Conservation (phyloP, 2,888 invertebrate species). For the Dexiosoma caninum region DNA sequence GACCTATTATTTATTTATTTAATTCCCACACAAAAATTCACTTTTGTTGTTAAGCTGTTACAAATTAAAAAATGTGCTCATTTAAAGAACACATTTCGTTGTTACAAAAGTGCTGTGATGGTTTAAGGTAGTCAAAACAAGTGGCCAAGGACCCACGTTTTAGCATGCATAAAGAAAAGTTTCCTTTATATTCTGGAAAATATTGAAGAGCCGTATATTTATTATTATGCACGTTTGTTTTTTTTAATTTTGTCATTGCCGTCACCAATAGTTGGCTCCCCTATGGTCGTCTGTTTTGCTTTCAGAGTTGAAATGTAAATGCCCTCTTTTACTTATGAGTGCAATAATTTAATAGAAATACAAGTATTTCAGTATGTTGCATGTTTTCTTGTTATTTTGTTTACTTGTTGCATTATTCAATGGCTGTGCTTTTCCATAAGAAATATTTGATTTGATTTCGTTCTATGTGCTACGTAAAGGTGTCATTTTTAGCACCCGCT, state of each 20-base stretch:
- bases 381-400: slow-evolving; percentile 18
- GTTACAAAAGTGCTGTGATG: too few relatives aligned
- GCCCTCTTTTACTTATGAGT: slow-evolving; percentile 1
- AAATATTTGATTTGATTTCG: slow-evolving; percentile 43
- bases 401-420: slow-evolving; percentile 44
- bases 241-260: slow-evolving; percentile 12
- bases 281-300: slow-evolving; percentile 11
- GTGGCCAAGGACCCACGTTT: too few relatives aligned
- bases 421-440: not conserved
- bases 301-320: slow-evolving; percentile 38
- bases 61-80: too few relatives aligned
- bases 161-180: not conserved
- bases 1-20: too few relatives aligned
- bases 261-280: slow-evolving; percentile 9
- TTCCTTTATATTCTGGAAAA: not conserved
- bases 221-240: not conserved
- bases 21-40: too few relatives aligned
- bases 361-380: slow-evolving; percentile 5
- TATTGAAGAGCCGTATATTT: not conserved
- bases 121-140: too few relatives aligned
- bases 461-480: slow-evolving; percentile 57
- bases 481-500: slow-evolving; percentile 62
- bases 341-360: not conserved
- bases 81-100: too few relatives aligned
- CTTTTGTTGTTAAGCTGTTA: too few relatives aligned